Base-by-base conservation (phyloP, 2,888 invertebrate genomes). In the Nephrotoma guestfalica region DNA sequence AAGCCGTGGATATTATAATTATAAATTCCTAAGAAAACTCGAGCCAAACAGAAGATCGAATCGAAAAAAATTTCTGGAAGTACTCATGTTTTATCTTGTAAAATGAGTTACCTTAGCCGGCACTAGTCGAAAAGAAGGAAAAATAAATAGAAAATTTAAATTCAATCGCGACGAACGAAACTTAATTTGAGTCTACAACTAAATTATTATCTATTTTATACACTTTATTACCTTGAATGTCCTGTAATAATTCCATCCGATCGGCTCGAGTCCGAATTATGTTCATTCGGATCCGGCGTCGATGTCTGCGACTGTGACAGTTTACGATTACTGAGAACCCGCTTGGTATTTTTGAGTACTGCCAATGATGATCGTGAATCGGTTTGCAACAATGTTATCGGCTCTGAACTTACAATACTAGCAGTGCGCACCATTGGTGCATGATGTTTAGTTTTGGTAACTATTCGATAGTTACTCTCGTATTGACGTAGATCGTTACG, bases 401-500 rank as follows among this genome's bases (percentile, higher is more conserved):
- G 93, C 88, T 94, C 94, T 86, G 94, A 93, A 89, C 95, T 95
- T 87, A 95, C 93, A 88, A 95, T 94, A 90, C 95, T 95, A 86
- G 94, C 93, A 45, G 95, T 94, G 88, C 95, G 93, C 89, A 96
- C 94, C 89, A 95, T 94, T 85, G 96, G 95, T 40, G 96, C 95
- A 88, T 94, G 94, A 90, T 95, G 96, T 87, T 94, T 93, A 6
- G 96, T 96, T 90, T 95, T 94, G 0, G 97, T 96, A 87, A 94
- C 93, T 57, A 98, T 95, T 86, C 95, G 92, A 90, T 95, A 98
- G 86, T 96, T 94, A 6, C 94, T 93, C 90, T 98, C 98, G 90
- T 95, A 98, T 90, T 98, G 98, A 88, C 96, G 93, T 41, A 97
- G 91, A 90, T 98, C 98, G 88, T 97, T 97, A 87, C 95, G 93